phyloP scores from a whole-genome alignment of 1,140 invertebrate genomes.

The Penaeus vannamei region DNA sequence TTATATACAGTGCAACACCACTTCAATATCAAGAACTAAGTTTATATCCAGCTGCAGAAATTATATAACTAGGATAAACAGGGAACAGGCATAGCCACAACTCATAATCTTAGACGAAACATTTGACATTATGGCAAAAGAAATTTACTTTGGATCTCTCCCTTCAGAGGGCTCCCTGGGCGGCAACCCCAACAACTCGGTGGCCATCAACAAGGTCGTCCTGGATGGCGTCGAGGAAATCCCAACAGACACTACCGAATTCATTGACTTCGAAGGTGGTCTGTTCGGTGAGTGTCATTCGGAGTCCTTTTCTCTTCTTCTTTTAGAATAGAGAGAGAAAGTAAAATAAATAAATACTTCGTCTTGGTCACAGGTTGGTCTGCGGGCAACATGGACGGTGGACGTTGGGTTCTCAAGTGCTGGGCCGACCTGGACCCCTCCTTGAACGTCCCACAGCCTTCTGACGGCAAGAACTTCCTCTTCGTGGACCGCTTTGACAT shows the following conservation, averaged over 20 bases:
- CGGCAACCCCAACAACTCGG: slow-evolving; percentile 40
- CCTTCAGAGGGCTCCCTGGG: slow-evolving; percentile 60
- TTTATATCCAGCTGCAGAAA: too few species aligned
- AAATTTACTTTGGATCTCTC: neutral
- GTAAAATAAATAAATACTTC: neutral
- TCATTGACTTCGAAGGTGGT: slow-evolving; percentile 35
- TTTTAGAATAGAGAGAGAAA: too few species aligned
- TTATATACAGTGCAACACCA: too few species aligned
- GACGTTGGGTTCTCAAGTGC: slow-evolving; percentile 42
- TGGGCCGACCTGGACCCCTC: slow-evolving; percentile 26
- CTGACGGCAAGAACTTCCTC: slow-evolving; percentile 24
- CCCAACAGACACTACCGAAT: too few species aligned
- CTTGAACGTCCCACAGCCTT: slow-evolving; percentile 16
- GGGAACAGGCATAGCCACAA: too few species aligned
- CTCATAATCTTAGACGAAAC: too few species aligned
- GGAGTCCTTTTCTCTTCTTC: neutral
- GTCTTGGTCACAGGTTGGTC: slow-evolving; percentile 50
- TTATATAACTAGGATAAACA: too few species aligned
- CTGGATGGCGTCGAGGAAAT: too few species aligned
- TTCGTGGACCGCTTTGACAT: slow-evolving; percentile 35
- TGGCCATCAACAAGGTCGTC: too few species aligned
- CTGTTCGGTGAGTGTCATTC: slow-evolving; percentile 40
- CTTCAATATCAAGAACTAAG: too few species aligned
- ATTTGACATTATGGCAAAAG: neutral
- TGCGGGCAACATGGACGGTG: slow-evolving; percentile 50